Evolutionary conservation across 2,797 vertebrate genomes (phyloP).

Genomic region (Smutsia temminckii): DNA sequence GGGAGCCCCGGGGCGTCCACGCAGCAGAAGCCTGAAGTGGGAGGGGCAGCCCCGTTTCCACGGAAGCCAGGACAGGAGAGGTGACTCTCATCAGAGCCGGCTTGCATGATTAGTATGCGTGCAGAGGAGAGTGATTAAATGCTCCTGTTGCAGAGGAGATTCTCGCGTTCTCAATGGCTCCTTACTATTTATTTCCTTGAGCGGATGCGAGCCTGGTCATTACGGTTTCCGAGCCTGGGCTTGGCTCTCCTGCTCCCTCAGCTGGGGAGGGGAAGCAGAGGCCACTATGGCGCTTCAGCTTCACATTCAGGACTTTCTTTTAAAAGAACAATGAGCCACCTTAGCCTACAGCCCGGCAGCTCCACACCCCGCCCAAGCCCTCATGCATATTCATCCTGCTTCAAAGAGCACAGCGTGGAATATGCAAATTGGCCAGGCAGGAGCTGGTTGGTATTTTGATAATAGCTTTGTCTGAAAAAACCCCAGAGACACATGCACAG

Average conservation of each 20-base stretch:
- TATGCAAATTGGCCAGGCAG: conserved; percentile 77
- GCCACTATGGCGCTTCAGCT: not conserved
- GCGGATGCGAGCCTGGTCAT: not conserved
- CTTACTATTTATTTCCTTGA: conserved; percentile 58
- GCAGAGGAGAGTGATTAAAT: conserved; percentile 50
- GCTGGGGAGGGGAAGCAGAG: not conserved
- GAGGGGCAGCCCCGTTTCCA: not conserved
- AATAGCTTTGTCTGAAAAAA: conserved; percentile 77
- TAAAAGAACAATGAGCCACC: conserved; percentile 67
- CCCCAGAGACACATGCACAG: conserved; percentile 59
- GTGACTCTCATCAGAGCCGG: not conserved
- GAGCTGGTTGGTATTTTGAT: conserved; percentile 77
- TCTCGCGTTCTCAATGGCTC: not conserved
- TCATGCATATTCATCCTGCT: conserved; percentile 81
- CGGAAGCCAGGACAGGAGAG: not conserved
- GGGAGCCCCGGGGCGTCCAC: not conserved
- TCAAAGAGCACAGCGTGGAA: conserved; percentile 75
- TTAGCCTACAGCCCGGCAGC: conserved; percentile 50
- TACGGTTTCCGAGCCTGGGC: conserved; percentile 14
- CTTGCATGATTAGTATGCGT: conserved; percentile 12
- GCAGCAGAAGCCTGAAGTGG: not conserved
- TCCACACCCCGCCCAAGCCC: not conserved
- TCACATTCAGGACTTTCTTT: conserved; percentile 17
- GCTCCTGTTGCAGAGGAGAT: conserved; percentile 39
- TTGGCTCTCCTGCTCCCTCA: not conserved